Percentiles rank a stretch among this genome's conserved stretches.
Evolutionary conservation across 2,797 vertebrate genomes (phyloP).

Genomic region (Momotus momota): DNA sequence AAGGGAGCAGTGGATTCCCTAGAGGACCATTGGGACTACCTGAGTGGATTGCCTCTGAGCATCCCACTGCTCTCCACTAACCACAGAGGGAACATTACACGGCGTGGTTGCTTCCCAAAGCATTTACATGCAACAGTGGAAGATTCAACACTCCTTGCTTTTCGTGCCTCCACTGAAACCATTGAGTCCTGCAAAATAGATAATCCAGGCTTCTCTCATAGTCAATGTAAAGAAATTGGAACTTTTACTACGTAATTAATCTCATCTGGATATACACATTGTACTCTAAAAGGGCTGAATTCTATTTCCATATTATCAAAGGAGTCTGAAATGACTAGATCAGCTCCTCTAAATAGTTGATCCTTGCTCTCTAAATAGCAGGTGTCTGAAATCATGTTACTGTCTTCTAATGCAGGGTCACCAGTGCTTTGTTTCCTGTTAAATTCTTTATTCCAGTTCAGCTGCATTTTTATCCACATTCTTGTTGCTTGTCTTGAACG

Average conservation of each 20-base stretch:
- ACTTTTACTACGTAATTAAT: background rate
- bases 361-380: background rate
- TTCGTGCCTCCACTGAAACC: background rate
- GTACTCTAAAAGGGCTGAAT: background rate
- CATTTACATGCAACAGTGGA: background rate
- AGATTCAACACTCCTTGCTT: background rate
- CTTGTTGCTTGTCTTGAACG: background rate
- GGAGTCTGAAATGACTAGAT: background rate
- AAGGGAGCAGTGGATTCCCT: background rate
- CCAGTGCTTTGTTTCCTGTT: background rate
- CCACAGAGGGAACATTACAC: background rate
- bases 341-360: background rate
- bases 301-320: background rate
- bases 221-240: background rate
- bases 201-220: background rate
- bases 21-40: background rate
- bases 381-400: background rate
- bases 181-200: background rate
- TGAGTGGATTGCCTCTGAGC: background rate
- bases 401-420: background rate
- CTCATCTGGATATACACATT: background rate
- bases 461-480: background rate
- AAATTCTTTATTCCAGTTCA: background rate
- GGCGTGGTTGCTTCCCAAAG: background rate
- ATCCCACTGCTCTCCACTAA: background rate